Conservation (phyloP, 2,113 vertebrate genomes). For the Trematocara unimaculatum region DNA sequence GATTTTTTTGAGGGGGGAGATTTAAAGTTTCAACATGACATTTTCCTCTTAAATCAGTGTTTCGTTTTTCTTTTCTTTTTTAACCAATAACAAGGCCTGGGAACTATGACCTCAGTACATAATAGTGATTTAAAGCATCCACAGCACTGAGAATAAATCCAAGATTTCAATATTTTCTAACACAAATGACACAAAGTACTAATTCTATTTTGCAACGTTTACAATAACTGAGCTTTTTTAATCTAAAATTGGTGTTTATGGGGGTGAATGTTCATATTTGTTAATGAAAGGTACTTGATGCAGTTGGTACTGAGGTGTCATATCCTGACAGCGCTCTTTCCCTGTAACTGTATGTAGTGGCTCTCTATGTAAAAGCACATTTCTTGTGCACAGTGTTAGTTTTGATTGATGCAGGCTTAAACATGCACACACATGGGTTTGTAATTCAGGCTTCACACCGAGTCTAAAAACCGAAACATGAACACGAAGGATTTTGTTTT, state of each 20-base stretch:
- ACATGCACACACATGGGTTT: neutral
- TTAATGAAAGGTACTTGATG: neutral
- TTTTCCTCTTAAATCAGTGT: neutral
- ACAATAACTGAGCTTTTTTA: neutral
- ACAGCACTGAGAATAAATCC: neutral
- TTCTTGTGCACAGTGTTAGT: neutral
- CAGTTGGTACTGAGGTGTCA: neutral
- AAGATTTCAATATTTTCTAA: neutral
- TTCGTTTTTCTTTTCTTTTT: neutral
- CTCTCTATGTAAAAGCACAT: neutral
- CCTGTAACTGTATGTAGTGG: neutral
- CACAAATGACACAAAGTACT: neutral
- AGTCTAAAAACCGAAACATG: neutral
- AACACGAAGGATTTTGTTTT: neutral
- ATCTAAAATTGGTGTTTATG: neutral
- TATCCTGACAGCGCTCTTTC: neutral
- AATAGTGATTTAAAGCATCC: neutral
- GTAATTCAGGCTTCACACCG: neutral
- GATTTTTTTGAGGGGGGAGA: neutral
- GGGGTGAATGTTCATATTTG: neutral
- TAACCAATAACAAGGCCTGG: constrained; percentile 6
- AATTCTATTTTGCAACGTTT: neutral
- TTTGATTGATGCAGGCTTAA: neutral
- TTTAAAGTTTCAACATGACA: neutral
- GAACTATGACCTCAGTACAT: neutral